A percentile compares a stretch with the other conserved stretches of the same genome.
Evolutionary conservation across 2,797 vertebrate species (phyloP).

Genomic region (Sebastolobus altivelis): DNA sequence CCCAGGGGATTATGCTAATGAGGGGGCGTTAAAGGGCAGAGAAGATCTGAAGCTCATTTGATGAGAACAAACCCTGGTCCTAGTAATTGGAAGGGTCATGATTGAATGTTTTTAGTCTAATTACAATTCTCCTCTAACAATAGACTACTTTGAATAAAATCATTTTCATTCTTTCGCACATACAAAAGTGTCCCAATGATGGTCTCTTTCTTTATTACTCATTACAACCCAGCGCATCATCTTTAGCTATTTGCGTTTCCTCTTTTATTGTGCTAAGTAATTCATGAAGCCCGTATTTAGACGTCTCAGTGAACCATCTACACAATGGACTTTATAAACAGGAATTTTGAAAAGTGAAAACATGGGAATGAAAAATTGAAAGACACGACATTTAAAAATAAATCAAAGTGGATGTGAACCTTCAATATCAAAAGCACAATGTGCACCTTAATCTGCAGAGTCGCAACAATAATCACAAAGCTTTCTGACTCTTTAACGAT

Average conservation of each 20-base stretch:
- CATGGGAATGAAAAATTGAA: slow-evolving; percentile 13
- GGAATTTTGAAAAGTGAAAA: slow-evolving; percentile 15
- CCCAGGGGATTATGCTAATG: slow-evolving; percentile 82
- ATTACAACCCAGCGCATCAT: slow-evolving; percentile 30
- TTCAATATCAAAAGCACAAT: slow-evolving; percentile 16
- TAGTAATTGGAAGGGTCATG: slow-evolving; percentile 79
- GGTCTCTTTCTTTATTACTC: slow-evolving; percentile 13
- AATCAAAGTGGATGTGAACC: slow-evolving; percentile 11
- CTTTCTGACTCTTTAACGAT: slow-evolving; percentile 26
- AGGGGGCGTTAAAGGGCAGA: slow-evolving; percentile 78
- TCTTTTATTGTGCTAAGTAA: slow-evolving; percentile 5
- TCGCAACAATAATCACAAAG: slow-evolving; percentile 25
- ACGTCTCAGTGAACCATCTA: background rate
- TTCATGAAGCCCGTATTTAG: slow-evolving; percentile 5
- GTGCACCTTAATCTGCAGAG: slow-evolving; percentile 28
- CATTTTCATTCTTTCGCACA: slow-evolving; percentile 47
- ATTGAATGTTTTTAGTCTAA: slow-evolving; percentile 76
- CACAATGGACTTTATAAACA: slow-evolving; percentile 30
- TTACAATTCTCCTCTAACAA: slow-evolving; percentile 70
- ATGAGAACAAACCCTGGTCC: slow-evolving; percentile 74
- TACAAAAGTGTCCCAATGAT: slow-evolving; percentile 57
- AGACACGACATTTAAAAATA: slow-evolving; percentile 13
- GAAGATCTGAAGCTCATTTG: slow-evolving; percentile 77
- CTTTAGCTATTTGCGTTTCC: slow-evolving; percentile 5
- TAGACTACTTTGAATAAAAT: slow-evolving; percentile 69